Evolutionary conservation across 1,140 invertebrate species (phyloP).

Genomic region (Drosophila sp.): DNA sequence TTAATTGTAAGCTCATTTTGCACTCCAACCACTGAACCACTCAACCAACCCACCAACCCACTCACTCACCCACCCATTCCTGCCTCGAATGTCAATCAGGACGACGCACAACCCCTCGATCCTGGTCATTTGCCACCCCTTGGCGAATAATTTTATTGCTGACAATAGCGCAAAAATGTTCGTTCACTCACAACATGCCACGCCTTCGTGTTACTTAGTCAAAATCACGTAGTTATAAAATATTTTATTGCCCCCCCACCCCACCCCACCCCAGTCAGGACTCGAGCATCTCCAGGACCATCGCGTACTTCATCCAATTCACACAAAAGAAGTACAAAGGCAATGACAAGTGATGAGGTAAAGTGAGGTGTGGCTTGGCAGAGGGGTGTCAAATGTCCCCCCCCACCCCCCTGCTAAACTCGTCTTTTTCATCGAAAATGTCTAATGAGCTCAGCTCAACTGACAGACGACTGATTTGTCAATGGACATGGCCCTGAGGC

Average conservation of each 20-base stretch:
- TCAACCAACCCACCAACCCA: neutral
- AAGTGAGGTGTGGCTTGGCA: constrained; percentile 14
- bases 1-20: constrained; percentile 71
- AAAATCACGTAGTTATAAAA: constrained; percentile 74
- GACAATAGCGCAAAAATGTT: constrained; percentile 64
- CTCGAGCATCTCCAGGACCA: neutral
- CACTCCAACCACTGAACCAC: neutral
- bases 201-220: constrained; percentile 64
- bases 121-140: constrained; percentile 50
- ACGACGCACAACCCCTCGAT: neutral
- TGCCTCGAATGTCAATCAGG: constrained; percentile 67
- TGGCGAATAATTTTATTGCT: constrained; percentile 62
- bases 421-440: constrained; percentile 49
- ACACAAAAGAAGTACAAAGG: constrained; percentile 51
- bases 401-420: neutral
- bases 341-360: constrained; percentile 53
- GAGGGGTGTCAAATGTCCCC: constrained; percentile 19
- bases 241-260: constrained; percentile 56
- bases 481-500: constrained; percentile 50
- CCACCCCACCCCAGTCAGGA: neutral
- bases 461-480: constrained; percentile 64
- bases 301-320: neutral
- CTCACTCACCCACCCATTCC: neutral
- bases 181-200: constrained; percentile 7
- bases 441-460: constrained; percentile 70